Conservation (phyloP, 2,797 vertebrate genomes). For the Hydrocynus forskahlii region DNA sequence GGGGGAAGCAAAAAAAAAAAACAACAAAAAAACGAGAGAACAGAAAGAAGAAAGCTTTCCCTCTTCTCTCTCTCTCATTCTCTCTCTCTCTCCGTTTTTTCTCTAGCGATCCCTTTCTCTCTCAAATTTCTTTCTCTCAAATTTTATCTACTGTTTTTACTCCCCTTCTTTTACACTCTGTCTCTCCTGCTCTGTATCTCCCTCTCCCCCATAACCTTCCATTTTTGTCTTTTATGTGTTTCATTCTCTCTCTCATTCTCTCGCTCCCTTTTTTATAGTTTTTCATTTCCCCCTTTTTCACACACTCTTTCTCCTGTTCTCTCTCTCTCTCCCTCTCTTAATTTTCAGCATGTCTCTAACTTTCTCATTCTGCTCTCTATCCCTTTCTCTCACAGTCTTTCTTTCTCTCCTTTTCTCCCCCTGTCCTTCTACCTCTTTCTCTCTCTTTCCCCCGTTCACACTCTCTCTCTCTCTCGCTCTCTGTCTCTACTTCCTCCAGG, state of each 20-base stretch:
- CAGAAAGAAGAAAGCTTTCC: conserved; percentile 47
- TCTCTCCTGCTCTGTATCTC: too few species aligned
- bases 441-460: neutral
- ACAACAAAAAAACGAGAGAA: conserved; percentile 12
- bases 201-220: too few species aligned
- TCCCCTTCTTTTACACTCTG: neutral
- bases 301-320: neutral
- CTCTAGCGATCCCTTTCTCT: neutral
- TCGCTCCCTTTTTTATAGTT: neutral
- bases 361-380: neutral
- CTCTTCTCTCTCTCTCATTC: neutral
- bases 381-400: neutral
- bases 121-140: neutral
- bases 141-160: neutral
- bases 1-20: neutral
- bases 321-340: neutral
- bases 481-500: neutral
- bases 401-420: neutral
- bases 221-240: too few species aligned
- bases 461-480: neutral
- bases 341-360: neutral
- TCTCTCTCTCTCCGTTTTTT: neutral
- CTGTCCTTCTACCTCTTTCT: neutral
- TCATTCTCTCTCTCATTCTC: neutral
- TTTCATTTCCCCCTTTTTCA: neutral